Base-by-base conservation (phyloP, 2,797 vertebrate species). In the Sebastes oblongus region DNA sequence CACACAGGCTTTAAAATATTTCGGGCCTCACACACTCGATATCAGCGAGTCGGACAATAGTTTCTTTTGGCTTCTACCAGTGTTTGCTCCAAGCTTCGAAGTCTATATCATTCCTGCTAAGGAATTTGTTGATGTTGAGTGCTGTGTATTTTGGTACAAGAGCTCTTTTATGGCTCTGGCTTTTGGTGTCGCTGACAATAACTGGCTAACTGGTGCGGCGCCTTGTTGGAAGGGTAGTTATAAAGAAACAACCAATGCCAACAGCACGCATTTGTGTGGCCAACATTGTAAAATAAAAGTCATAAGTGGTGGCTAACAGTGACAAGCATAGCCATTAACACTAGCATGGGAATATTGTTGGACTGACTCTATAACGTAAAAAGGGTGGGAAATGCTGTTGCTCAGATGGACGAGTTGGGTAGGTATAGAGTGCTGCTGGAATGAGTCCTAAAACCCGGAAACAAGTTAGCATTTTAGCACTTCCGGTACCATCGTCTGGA, bases 51-150 rank as follows among this genome's bases (percentile, higher is more conserved):
- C 75, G 56, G 39, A 81, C 58, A 70, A 60, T 72, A 54, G 68
- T 87, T 89, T 87, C 11, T 81, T 81, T 86, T 86, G 89, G 89
- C 80, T 56, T 75, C 60, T 30, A 14, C 62, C 29, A 50, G 6
- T 32, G 65, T 88, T 89, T 88, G 59, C 62, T 66, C 55, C 24
- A 25, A 82, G 74, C 68, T 66, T 82, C 24, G 18, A 77, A 14
- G 71, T 83, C 67, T 32, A 59, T 75, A 68, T 85, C n/a, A 1
- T 81, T 83, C 55, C 80, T 71, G 66, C 71, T 16, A 9, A 84
- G 78, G 88, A 87, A 87, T 90, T 83, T 87, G 80, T 83, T 80
- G 82, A 87, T 66, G 54, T 73, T 69, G 56, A 73, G 72, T 66
- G 64, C 29, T 60, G 68, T 80, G 71, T 80, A 55, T 77, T 88